These are phyloP conservation scores for Dasypogon diadema DNA, from an alignment of 2,888 invertebrate species.

Conservation along the genomic window DNA sequence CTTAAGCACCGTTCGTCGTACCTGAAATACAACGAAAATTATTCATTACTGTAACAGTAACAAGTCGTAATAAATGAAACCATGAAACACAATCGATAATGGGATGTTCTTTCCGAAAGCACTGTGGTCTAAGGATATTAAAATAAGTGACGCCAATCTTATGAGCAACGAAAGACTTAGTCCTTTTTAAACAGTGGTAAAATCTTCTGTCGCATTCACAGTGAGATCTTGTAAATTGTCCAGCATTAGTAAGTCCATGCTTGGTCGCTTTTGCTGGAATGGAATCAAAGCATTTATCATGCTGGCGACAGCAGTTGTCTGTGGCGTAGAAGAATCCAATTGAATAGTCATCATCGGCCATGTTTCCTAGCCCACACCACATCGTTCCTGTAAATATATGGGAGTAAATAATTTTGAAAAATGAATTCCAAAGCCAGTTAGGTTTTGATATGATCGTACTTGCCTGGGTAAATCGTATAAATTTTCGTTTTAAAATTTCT, in stretches of 20 bases:
- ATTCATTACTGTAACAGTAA: not conserved
- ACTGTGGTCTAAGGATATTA: conserved; percentile 78
- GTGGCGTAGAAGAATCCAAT: conserved; percentile 76
- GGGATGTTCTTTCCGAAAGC: conserved; percentile 75
- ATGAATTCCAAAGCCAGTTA: too few species aligned
- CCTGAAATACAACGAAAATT: conserved; percentile 53
- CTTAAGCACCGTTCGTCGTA: conserved; percentile 69
- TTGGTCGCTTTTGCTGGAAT: conserved; percentile 72
- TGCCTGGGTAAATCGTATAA: conserved; percentile 51
- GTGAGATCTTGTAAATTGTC: conserved; percentile 77
- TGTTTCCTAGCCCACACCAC: conserved; percentile 81
- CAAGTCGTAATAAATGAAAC: conserved; percentile 51
- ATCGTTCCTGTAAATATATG: conserved; percentile 72
- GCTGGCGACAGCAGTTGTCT: conserved; percentile 78
- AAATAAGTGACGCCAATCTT: conserved; percentile 80
- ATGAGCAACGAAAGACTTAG: conserved; percentile 70
- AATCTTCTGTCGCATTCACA: conserved; percentile 79
- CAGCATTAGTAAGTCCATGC: conserved; percentile 75
- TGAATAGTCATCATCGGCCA: conserved; percentile 72
- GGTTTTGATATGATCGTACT: too few species aligned
- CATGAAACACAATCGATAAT: conserved; percentile 62
- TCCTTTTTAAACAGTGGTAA: conserved; percentile 75
- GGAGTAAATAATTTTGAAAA: not conserved
- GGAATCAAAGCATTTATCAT: conserved; percentile 76
- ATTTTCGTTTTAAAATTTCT: conserved; percentile 6